Percentiles rank a stretch among this genome's conserved stretches.
These are phyloP conservation scores for Pitta sordida DNA, from an alignment of 2,113 vertebrate genomes.

Conservation along the genomic window DNA sequence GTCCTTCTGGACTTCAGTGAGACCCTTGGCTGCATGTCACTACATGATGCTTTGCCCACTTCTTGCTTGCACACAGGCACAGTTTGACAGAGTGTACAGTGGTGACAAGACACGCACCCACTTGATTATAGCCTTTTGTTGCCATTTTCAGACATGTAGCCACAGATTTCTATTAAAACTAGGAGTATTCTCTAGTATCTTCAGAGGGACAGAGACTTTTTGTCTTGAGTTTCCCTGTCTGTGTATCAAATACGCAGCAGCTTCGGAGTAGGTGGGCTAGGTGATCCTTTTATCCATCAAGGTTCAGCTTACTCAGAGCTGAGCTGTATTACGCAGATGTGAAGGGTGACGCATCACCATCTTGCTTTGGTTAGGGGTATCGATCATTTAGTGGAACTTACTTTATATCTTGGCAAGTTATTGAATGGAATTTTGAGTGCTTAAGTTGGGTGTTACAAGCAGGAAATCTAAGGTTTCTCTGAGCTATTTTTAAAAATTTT, in stretches of 20 bases:
- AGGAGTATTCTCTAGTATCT: neutral
- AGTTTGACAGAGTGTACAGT: neutral
- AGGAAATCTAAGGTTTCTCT: neutral
- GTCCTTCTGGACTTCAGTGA: neutral
- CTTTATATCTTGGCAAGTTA: neutral
- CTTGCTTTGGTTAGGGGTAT: neutral
- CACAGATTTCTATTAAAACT: neutral
- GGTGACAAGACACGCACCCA: neutral
- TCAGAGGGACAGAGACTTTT: neutral
- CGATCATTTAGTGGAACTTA: neutral
- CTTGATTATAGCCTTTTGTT: neutral
- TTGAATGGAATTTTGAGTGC: neutral
- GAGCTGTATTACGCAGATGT: rapidly evolving
- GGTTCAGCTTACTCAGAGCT: neutral
- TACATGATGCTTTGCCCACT: neutral
- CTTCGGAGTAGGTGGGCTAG: neutral
- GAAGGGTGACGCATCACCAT: neutral
- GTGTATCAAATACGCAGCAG: neutral
- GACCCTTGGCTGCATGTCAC: neutral
- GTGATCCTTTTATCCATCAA: neutral
- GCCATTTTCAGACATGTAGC: neutral
- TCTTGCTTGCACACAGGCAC: rapidly evolving
- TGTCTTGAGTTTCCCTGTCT: neutral
- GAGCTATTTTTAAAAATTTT: neutral
- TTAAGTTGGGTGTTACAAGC: neutral